Evolutionary conservation across 2,797 vertebrate species (phyloP).

Genomic region (Diglossa cyanea): DNA sequence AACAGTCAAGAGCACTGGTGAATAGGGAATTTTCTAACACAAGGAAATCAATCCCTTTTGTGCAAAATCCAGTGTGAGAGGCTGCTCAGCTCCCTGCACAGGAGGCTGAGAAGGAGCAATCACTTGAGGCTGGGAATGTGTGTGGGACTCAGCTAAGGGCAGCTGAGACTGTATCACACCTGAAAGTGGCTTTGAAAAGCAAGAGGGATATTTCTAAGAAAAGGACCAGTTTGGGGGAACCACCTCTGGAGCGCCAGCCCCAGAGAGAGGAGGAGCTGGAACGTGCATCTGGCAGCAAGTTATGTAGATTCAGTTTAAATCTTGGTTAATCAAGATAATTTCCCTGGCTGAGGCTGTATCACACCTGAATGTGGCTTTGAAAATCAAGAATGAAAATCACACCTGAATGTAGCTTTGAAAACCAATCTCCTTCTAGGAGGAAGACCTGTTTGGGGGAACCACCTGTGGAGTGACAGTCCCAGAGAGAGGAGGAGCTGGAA

Average conservation of each 20-base stretch:
- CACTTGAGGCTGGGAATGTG: not conserved
- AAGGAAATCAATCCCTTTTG: not conserved
- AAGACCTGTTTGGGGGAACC: no score
- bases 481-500: no score
- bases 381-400: not conserved
- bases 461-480: no score
- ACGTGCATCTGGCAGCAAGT: not conserved
- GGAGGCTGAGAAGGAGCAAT: not conserved
- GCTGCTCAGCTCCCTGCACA: not conserved
- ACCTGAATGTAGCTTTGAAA: not conserved
- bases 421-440: no score
- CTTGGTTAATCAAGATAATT: not conserved
- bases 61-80: not conserved
- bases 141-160: not conserved
- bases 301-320: not conserved
- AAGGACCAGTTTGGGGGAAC: not conserved
- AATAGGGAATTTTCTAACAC: not conserved
- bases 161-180: fast-evolving
- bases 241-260: not conserved
- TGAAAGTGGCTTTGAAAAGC: not conserved
- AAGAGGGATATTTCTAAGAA: not conserved
- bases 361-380: not conserved
- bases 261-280: not conserved
- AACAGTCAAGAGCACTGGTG: not conserved
- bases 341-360: not conserved